These are phyloP conservation scores for Salvelinus namaycush DNA, from an alignment of 2,113 vertebrate genomes.

Conservation along the genomic window DNA sequence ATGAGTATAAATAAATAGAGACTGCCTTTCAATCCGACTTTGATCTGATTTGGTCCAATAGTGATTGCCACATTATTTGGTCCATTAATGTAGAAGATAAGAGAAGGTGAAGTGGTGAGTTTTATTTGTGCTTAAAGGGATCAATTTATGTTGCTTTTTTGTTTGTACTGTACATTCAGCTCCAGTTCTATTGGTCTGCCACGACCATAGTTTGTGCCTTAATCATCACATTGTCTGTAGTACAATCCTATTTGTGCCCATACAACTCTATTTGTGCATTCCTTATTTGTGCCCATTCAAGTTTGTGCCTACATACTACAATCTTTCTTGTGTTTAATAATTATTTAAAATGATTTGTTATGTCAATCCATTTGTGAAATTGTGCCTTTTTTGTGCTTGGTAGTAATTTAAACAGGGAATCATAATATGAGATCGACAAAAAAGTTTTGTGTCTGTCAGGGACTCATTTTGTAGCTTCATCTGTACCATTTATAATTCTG, in stretches of 20 bases:
- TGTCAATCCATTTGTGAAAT: neutral
- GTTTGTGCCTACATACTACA: constrained; percentile 32
- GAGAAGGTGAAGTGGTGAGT: neutral
- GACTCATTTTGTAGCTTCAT: no score
- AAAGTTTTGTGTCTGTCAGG: no score
- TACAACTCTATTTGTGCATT: neutral
- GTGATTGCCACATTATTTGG: neutral
- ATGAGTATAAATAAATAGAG: neutral
- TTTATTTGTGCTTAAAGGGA: constrained; percentile 8
- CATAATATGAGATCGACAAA: neutral
- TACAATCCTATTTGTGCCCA: neutral
- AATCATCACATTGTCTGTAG: neutral
- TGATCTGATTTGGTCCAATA: neutral
- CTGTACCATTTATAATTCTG: no score
- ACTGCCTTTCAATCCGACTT: neutral
- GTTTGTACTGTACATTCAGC: neutral
- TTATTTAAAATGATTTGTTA: neutral
- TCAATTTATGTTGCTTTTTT: neutral
- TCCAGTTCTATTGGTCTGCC: neutral
- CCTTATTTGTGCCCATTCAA: neutral
- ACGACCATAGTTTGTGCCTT: neutral
- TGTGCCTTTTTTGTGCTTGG: neutral
- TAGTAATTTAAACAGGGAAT: neutral
- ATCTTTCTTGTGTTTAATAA: neutral
- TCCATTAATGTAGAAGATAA: neutral